A percentile compares a stretch with the other conserved stretches of the same genome.
Conservation (phyloP, 2,888 invertebrate species). For the Zele albiditarsus region DNA sequence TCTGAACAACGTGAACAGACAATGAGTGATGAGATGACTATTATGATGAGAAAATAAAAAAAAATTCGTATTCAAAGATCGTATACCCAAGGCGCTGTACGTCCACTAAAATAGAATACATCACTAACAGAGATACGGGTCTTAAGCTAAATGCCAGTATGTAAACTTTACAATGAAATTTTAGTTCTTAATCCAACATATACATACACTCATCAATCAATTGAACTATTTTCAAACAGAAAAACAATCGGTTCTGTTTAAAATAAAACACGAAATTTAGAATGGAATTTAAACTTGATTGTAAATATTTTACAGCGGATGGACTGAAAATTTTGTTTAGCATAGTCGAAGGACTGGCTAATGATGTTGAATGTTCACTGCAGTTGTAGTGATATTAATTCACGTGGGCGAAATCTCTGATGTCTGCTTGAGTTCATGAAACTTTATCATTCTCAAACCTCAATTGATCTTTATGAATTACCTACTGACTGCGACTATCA, state of each 20-base stretch:
- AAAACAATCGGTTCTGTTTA: neutral
- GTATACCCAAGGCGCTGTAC: neutral
- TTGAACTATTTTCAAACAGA: neutral
- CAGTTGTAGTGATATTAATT: neutral
- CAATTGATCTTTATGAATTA: too few relatives aligned
- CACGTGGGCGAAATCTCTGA: neutral
- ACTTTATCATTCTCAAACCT: too few relatives aligned
- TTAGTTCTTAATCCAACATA: neutral
- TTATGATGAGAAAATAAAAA: constrained; percentile 34
- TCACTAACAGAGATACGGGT: constrained; percentile 39
- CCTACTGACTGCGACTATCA: too few relatives aligned
- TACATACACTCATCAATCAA: neutral
- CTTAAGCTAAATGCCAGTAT: neutral
- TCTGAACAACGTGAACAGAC: constrained; percentile 28
- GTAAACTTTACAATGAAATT: constrained; percentile 2
- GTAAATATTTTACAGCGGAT: neutral
- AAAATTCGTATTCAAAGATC: neutral
- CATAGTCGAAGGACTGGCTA: neutral
- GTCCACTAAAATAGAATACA: constrained; percentile 49
- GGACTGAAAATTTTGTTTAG: neutral
- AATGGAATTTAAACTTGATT: neutral
- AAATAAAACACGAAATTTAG: neutral
- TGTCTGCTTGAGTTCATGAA: too few relatives aligned
- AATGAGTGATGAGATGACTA: constrained; percentile 30
- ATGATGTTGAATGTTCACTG: neutral